Percentiles rank a stretch among this genome's conserved stretches.
Conservation (phyloP, 2,113 vertebrate genomes). For the Daphoenositta chrysoptera region DNA sequence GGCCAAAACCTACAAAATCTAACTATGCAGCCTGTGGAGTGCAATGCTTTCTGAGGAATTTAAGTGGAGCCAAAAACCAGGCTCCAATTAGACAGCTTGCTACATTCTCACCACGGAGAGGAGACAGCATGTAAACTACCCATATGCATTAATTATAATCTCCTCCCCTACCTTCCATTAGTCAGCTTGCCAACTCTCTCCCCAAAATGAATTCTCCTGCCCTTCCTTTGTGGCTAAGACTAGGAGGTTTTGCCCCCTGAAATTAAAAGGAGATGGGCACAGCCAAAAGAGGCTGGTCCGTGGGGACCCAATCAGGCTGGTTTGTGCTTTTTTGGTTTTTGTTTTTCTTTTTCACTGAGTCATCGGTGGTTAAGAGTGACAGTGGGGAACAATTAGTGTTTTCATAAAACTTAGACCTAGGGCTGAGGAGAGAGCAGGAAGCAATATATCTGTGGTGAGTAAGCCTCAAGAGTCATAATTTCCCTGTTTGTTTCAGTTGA, state of each 20-base stretch:
- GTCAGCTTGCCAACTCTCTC: slow-evolving; percentile 2
- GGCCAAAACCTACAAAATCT: slow-evolving; percentile 22
- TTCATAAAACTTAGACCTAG: slow-evolving; percentile 19
- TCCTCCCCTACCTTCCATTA: neutral
- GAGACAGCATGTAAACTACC: slow-evolving; percentile 32
- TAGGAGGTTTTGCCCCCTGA: neutral
- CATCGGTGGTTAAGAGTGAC: neutral
- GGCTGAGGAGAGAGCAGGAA: slow-evolving; percentile 18
- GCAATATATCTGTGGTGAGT: slow-evolving; percentile 33
- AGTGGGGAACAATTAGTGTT: slow-evolving; percentile 15
- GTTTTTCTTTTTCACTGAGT: neutral
- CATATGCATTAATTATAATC: slow-evolving; percentile 11
- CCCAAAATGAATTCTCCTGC: neutral
- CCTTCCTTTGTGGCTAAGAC: neutral
- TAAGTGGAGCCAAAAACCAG: neutral
- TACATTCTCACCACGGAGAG: neutral
- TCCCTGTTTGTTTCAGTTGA: slow-evolving; percentile 36
- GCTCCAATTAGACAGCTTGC: slow-evolving; percentile 39
- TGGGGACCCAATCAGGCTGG: neutral
- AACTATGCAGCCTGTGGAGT: neutral
- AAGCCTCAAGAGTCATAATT: slow-evolving; percentile 46
- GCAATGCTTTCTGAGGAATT: neutral
- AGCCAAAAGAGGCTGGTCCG: neutral
- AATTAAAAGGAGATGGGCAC: neutral
- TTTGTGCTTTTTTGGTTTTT: neutral